These are phyloP conservation scores for Nasonia longicornis DNA, from an alignment of 1,140 invertebrate genomes.

Conservation along the genomic window DNA sequence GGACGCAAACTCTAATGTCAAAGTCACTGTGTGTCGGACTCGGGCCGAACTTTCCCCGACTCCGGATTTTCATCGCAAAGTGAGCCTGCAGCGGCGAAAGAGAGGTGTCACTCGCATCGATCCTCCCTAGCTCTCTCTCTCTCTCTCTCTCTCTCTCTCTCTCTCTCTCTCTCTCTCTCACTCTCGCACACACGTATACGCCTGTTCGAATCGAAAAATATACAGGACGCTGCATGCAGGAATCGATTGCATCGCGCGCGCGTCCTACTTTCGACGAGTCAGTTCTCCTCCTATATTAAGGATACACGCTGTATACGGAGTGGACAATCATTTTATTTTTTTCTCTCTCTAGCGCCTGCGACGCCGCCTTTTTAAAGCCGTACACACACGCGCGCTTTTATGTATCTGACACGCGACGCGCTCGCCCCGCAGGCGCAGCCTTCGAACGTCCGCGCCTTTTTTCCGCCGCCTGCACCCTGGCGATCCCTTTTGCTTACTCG, in stretches of 20 bases:
- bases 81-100: neutral
- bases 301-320: constrained; percentile 42
- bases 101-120: neutral
- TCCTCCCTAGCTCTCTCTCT: neutral
- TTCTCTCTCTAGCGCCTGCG: neutral
- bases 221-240: neutral
- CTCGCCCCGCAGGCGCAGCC: neutral
- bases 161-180: neutral
- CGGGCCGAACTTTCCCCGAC: neutral
- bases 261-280: constrained; percentile 59
- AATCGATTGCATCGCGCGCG: constrained; percentile 18
- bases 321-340: neutral
- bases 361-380: neutral
- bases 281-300: constrained; percentile 45
- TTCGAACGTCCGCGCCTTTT: constrained; percentile 31
- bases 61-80: neutral
- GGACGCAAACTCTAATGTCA: neutral
- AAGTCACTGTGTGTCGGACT: neutral
- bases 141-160: neutral
- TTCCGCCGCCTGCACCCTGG: neutral
- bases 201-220: constrained; percentile 28
- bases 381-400: neutral
- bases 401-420: neutral
- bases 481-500: neutral
- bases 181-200: neutral